These are phyloP conservation scores for Fulmarus glacialis DNA, from an alignment of 2,113 vertebrate species.

Conservation along the genomic window DNA sequence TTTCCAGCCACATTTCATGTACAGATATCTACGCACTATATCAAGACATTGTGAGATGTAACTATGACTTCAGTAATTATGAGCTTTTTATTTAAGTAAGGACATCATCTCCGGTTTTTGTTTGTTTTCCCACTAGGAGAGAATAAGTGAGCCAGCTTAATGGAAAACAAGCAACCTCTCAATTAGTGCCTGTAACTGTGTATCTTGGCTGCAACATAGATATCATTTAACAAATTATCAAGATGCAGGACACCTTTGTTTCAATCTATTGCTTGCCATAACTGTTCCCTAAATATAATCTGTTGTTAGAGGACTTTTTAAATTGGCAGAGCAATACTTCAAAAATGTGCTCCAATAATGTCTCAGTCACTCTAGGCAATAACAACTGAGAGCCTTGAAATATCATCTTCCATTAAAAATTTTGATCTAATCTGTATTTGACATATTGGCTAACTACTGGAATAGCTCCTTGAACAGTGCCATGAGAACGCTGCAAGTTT, in stretches of 20 bases:
- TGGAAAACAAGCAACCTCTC: background rate
- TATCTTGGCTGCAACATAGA: background rate
- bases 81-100: background rate
- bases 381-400: background rate
- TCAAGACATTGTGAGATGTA: background rate
- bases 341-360: background rate
- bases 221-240: background rate
- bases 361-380: background rate
- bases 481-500: background rate
- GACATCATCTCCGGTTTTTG: accelerated
- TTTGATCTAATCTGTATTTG: background rate
- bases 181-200: background rate
- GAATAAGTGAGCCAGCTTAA: background rate
- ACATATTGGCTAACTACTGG: background rate
- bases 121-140: background rate
- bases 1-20: background rate
- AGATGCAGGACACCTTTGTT: background rate
- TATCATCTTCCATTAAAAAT: background rate
- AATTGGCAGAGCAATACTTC: background rate
- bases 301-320: background rate
- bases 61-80: background rate
- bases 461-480: background rate
- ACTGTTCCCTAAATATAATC: background rate
- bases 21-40: background rate
- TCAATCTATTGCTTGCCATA: background rate